phyloP scores from a whole-genome alignment of 2,113 vertebrate genomes.

The Pomatorhinus ruficollis region DNA sequence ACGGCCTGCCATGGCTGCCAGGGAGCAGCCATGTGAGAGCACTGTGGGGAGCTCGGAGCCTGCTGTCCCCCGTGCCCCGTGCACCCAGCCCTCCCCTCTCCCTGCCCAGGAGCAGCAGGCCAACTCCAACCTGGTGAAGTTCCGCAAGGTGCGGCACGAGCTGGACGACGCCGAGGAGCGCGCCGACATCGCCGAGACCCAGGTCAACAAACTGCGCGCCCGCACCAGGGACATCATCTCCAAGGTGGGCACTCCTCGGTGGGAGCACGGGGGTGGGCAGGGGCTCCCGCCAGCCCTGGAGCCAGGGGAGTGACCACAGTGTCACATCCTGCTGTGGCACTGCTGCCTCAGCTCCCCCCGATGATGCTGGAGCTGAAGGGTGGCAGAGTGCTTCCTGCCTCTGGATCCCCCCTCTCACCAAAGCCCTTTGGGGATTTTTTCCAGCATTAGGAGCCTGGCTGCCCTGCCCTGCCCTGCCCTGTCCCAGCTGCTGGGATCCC shows the following conservation, averaged over 20 bases:
- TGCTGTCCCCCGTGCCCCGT: fast-evolving
- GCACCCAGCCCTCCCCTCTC: background rate
- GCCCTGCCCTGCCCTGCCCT: background rate
- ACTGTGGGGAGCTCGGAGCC: fast-evolving
- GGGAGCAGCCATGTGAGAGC: too few relatives aligned
- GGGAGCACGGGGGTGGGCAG: background rate
- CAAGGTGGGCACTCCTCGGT: conserved; percentile 65
- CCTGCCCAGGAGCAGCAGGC: conserved; percentile 84
- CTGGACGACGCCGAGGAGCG: conserved; percentile 89
- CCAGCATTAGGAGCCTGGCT: background rate
- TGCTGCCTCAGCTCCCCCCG: fast-evolving
- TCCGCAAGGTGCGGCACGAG: conserved; percentile 88
- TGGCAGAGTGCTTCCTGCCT: background rate
- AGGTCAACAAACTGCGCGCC: conserved; percentile 87
- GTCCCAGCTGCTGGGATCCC: too few relatives aligned
- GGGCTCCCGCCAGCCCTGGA: background rate
- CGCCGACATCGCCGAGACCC: conserved; percentile 85
- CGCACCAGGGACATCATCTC: conserved; percentile 74
- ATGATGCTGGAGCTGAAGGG: fast-evolving
- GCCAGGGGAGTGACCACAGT: background rate
- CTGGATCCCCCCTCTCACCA: background rate
- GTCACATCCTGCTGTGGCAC: background rate
- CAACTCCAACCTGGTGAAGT: conserved; percentile 82
- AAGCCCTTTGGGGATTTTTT: background rate
- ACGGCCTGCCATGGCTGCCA: background rate